Conservation (phyloP, 2,113 vertebrate genomes). For the Ancistrus triradiatus region DNA sequence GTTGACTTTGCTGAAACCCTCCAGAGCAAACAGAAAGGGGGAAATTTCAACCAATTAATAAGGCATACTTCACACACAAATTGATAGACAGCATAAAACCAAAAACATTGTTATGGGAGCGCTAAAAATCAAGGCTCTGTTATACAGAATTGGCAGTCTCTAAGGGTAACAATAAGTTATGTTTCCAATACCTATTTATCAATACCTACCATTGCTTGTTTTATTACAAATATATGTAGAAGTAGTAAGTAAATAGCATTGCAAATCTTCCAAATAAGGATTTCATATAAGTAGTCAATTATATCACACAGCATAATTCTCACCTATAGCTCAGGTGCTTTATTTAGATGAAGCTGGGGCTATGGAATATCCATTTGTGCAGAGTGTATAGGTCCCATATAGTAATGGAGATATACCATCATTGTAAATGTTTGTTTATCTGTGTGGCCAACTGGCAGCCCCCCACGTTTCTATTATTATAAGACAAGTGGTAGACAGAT, state of each 20-base stretch:
- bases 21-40: conserved; percentile 65
- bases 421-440: neutral
- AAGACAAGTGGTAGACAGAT: neutral
- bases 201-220: neutral
- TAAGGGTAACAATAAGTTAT: too few species aligned
- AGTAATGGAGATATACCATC: too few species aligned
- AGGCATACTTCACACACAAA: conserved; percentile 60
- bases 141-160: too few species aligned
- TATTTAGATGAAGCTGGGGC: too few species aligned
- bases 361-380: too few species aligned
- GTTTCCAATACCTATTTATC: too few species aligned
- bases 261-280: neutral
- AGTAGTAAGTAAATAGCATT: neutral
- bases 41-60: conserved; percentile 72
- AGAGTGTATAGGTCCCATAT: too few species aligned
- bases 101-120: conserved; percentile 7
- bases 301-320: neutral
- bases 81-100: conserved; percentile 51
- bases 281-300: neutral
- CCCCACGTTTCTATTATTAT: too few species aligned
- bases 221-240: neutral
- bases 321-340: too few species aligned
- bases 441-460: too few species aligned
- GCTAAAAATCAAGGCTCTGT: neutral
- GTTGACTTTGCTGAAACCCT: conserved; percentile 67